These are phyloP conservation scores for Leptodactylus fuscus DNA, from an alignment of 2,113 vertebrate genomes.

Conservation along the genomic window DNA sequence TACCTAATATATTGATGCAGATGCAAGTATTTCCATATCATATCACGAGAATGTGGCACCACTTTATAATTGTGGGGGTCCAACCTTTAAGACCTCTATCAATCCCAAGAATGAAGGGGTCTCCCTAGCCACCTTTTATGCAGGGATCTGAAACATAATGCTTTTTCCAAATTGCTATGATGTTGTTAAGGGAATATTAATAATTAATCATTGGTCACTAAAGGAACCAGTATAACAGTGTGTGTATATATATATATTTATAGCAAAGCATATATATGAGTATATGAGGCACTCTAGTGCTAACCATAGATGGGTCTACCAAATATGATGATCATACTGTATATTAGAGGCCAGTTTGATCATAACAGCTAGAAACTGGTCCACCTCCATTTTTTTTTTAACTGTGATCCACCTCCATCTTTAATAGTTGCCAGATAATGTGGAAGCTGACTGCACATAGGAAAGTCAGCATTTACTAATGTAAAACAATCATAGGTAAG, in stretches of 20 bases:
- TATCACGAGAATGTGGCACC: too few relatives aligned
- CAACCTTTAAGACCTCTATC: too few relatives aligned
- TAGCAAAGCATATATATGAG: too few relatives aligned
- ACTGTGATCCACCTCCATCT: too few relatives aligned
- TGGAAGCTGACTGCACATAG: not conserved
- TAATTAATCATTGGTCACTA: too few relatives aligned
- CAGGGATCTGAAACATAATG: not conserved
- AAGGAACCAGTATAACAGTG: too few relatives aligned
- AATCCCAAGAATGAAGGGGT: too few relatives aligned
- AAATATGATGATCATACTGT: not conserved
- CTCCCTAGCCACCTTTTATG: too few relatives aligned
- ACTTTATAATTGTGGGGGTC: too few relatives aligned
- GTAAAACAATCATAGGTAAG: not conserved
- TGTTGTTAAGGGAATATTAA: not conserved
- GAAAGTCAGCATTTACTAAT: not conserved
- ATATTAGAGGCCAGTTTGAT: not conserved
- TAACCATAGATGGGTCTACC: not conserved
- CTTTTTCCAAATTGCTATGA: not conserved
- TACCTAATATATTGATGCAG: not conserved
- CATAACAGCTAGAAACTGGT: not conserved
- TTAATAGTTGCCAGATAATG: not conserved
- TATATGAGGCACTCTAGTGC: not conserved
- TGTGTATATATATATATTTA: too few relatives aligned
- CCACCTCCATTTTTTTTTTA: not conserved
- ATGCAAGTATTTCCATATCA: not conserved